These are phyloP conservation scores for Gastracanthus pulcherrimus DNA, from an alignment of 2,888 invertebrate species.

Conservation along the genomic window DNA sequence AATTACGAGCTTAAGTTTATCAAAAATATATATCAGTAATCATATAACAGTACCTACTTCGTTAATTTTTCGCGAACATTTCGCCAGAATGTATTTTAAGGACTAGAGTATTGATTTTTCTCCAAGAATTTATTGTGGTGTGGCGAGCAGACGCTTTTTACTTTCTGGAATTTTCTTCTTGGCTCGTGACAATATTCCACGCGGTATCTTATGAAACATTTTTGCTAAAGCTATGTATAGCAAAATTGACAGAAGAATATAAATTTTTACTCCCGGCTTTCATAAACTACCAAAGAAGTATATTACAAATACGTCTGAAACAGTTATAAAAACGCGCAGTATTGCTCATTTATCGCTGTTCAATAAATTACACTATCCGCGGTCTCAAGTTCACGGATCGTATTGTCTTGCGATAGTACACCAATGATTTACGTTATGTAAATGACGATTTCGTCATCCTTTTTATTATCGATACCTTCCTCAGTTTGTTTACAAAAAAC, in stretches of 20 bases:
- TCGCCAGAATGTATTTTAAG: not conserved
- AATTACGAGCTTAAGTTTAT: not conserved
- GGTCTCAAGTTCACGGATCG: not conserved
- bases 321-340: not conserved
- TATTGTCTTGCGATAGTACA: not conserved
- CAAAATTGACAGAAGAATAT: not conserved
- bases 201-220: not conserved
- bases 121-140: not conserved
- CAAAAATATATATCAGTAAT: not conserved
- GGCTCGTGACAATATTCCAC: not conserved
- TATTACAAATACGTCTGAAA: not conserved
- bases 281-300: not conserved
- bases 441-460: not conserved
- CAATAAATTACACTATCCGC: not conserved
- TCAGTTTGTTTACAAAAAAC: not conserved
- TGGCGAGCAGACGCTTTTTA: not conserved
- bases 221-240: not conserved
- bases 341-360: not conserved
- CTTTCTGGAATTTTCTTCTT: slow-evolving; percentile 3
- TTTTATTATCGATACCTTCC: not conserved
- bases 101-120: not conserved
- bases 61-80: too few relatives aligned
- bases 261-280: not conserved
- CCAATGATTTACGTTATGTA: not conserved
- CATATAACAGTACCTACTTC: too few relatives aligned